Evolutionary conservation across 2,797 vertebrate genomes (phyloP).

Genomic region (Halcyon badia): DNA sequence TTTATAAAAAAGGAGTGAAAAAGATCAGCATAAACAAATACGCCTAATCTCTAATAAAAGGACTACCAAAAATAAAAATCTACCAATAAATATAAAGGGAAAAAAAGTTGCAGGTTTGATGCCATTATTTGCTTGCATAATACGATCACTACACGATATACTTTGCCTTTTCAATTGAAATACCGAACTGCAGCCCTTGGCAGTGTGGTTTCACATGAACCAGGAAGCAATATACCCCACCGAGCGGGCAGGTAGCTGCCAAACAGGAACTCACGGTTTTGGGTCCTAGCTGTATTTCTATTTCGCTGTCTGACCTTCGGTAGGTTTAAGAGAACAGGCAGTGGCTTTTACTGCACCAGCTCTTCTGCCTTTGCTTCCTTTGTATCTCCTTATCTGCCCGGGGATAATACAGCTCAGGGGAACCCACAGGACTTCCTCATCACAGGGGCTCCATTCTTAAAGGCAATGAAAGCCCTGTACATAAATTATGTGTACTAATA

Average conservation of each 20-base stretch:
- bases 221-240: background rate
- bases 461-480: background rate
- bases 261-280: background rate
- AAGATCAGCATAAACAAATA: constrained; percentile 1
- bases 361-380: background rate
- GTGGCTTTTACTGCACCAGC: background rate
- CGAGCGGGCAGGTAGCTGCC: background rate
- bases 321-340: background rate
- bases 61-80: background rate
- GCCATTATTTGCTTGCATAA: background rate
- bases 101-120: background rate
- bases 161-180: background rate
- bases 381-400: background rate
- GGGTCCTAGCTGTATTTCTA: background rate
- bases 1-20: constrained; percentile 35
- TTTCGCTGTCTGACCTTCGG: background rate
- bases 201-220: background rate
- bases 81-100: background rate
- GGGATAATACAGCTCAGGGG: background rate
- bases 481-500: constrained; percentile 18
- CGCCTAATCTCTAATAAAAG: background rate
- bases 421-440: background rate
- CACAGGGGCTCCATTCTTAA: background rate
- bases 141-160: background rate
- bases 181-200: background rate